Evolutionary conservation across 2,113 vertebrate genomes (phyloP), one percentile per base, ranked within the genome.

Genomic region (Tetraodon nigroviridis): DNA sequence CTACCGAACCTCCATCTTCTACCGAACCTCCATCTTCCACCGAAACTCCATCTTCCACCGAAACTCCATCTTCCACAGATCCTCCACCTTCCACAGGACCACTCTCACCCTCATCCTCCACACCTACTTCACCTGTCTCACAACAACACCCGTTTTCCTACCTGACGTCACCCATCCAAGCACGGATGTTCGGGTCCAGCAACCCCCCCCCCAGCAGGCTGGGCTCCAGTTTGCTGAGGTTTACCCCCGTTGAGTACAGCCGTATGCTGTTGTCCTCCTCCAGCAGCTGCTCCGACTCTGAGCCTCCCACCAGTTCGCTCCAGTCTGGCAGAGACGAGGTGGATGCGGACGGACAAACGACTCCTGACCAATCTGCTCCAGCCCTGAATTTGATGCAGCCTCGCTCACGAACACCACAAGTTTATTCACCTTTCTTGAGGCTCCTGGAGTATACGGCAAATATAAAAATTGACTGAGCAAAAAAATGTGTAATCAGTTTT

Each of bases 361-460:
- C 20, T 56, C 58, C 56, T 52, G 71, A 79, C 40, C 59, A 61
- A 53, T 40, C 78, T 15, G 10, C 64, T 24, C 66, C 68, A 11
- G 44, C 58, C 12, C 14, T 24, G 2, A 45, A 59, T 12, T 67
- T 29, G 21, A 53, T 58, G 45, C 52, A 1, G 37, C 40, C 63
- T 11, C 75, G 75, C 67, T 66, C 84, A 21, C 71, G 56, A 56
- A 44, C 75, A 3, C 51, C 81, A 44, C 86, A 76, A 66, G 86
- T 86, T 4, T 93, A 92, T 75, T 91, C 92, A 0, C 95, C 95
- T 0, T 97, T 94, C 79, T 92, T 92, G 67, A 92, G 90, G 69
- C 93, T 98, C 54, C 73, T 95, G 90, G 94, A 97, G 71, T 86
- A 91, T 0, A 91, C 89, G 45, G 66, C 84, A 11, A 93, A 89